Evolutionary conservation across 1,140 invertebrate species (phyloP), one percentile per base, ranked within the genome.

Genomic region (Littorina saxatilis): DNA sequence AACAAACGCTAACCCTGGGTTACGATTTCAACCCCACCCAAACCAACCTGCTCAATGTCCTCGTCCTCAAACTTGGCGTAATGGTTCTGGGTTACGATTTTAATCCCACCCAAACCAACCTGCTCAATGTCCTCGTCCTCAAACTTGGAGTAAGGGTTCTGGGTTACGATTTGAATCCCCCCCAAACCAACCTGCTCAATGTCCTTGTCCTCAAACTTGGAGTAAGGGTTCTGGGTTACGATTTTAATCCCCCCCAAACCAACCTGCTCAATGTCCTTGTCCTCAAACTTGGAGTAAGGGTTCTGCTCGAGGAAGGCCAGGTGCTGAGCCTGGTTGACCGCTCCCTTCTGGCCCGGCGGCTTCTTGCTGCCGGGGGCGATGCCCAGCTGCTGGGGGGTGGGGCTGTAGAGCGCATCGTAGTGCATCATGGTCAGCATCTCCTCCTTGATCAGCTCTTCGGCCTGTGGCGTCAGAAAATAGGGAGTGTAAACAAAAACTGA

Each of bases 351-450:
- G 29, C 82, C 86, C 40, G 92, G 83, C 39, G 87, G 90, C 92
- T 92, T 92, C 86, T 91, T 87, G 76, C 74, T 76, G 84, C 84
- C 85, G 40, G 87, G 81, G 43, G 75, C 85, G 35, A 85, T 78
- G 80, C 87, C 88, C 61, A 87, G 77, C 89, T 93, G 92, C 20
- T 89, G 91, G 39, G 90, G 93, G 32, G 93, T 91, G 5, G 94
- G 93, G 79, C 91, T 92, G 66, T 94, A 91, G 0, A 94, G 81
- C 40, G 88, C 85, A 93, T 99, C 98, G 91, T 97, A 97, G 87
- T 98, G 95, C 58, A 99, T 91, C 97, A 99, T 99, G 9, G 95
- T 96, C 39, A 99, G 94, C 97, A 99, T 99, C 93, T 99, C 99
- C 82, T 95, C 94, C 93, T 99, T 99, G 72, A 99, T 98, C 39